Base-by-base conservation (phyloP, 2,797 vertebrate genomes). In the Siniperca scherzeri region DNA sequence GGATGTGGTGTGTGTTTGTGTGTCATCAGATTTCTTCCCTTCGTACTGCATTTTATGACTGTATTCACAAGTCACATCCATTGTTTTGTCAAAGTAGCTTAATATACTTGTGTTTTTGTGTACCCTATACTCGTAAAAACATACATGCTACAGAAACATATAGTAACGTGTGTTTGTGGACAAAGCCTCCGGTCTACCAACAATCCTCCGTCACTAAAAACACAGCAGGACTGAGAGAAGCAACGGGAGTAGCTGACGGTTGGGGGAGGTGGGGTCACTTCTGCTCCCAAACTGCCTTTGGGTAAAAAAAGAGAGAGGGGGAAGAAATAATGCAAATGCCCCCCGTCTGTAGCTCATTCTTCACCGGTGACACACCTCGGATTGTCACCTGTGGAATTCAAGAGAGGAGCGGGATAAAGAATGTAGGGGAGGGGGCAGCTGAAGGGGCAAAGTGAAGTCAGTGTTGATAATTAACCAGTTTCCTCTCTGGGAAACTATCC, bases 331-430 rank as follows among this genome's bases (percentile, higher is more conserved):
- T 74, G 73, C 66, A 81, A 73, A 84, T 71, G 59, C 22, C 57
- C 61, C 46, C 17, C 14, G 19, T 59, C 44, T 48, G 44, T 56
- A 71, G 70, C 85, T 92, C 89, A 82, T 91, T 91, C 84, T 82
- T 88, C 84, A 90, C 74, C 50, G 0, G 87, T 71, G 84, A 89
- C 80, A 88, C 83, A 84, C 71, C 81, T 85, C 3, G 1, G 62
- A 87, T 76, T 74, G 74, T 91, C 87, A 91, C 86, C 86, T 89
- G 81, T 79, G 87, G 87, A 88, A 88, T 89, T 77, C 7, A 48
- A 46, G 53, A 13, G 5, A 38, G 44, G 46, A 65, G 46, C 42
- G 67, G 76, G 74, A 50, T 81, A 55, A 81, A 80, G 83, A 81
- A 78, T 74, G 81, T 30, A 55, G 42, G 19, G 11, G 55, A 12